phyloP scores from a whole-genome alignment of 2,797 vertebrate species.

The Lepidocolaptes lacrymiger region DNA sequence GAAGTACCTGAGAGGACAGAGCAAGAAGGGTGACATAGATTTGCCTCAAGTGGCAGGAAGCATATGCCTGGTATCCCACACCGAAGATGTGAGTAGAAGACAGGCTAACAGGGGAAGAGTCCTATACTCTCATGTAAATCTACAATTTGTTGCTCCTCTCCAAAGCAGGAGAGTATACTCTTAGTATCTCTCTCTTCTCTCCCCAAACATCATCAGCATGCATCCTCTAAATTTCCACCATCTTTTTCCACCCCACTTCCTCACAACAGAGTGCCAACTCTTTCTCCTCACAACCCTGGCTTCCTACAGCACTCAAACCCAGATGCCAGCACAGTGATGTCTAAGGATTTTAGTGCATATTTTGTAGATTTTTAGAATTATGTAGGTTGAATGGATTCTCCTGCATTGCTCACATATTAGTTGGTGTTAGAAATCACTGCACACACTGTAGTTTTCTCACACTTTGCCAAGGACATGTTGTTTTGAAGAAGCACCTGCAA shows the following conservation, averaged over 20 bases:
- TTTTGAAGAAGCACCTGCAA: too few species aligned
- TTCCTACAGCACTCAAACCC: background rate
- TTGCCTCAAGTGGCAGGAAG: background rate
- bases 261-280: background rate
- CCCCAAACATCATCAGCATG: background rate
- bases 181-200: background rate
- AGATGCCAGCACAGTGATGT: background rate
- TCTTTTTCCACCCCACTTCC: background rate
- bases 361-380: too few species aligned
- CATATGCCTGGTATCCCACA: background rate
- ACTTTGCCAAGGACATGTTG: too few species aligned
- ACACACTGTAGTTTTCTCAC: too few species aligned
- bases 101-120: rapidly evolving
- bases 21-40: background rate
- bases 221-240: background rate
- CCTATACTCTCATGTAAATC: background rate
- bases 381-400: too few species aligned
- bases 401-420: too few species aligned
- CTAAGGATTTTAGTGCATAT: too few species aligned
- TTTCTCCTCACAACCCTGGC: background rate
- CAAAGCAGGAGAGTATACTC: background rate
- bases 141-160: background rate
- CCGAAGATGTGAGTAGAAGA: background rate
- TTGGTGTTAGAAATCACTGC: too few species aligned
- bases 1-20: background rate